phyloP scores from a whole-genome alignment of 1,140 invertebrate genomes.

The Ceratosolen fusciceps region DNA sequence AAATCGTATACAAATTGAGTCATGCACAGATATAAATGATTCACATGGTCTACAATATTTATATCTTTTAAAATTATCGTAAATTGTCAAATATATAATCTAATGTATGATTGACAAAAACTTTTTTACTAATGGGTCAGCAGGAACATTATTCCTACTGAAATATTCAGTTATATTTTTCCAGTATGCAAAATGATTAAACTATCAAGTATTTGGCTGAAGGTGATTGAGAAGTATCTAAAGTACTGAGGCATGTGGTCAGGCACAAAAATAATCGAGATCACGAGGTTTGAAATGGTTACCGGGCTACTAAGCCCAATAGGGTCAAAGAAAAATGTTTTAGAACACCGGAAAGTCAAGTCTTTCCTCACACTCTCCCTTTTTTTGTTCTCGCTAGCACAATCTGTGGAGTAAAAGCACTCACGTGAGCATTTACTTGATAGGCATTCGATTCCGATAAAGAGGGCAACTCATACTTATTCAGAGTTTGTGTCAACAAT shows the following conservation, averaged over 20 bases:
- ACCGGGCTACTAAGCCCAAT: too few relatives aligned
- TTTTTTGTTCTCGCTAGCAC: background rate
- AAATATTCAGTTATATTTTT: too few relatives aligned
- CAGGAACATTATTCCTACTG: too few relatives aligned
- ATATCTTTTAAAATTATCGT: too few relatives aligned
- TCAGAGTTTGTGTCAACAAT: background rate
- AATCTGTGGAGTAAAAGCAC: constrained; percentile 15
- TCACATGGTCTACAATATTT: background rate
- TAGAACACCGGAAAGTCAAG: background rate
- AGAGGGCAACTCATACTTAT: background rate
- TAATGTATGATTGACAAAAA: too few relatives aligned
- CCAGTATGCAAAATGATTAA: too few relatives aligned
- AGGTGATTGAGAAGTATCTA: too few relatives aligned
- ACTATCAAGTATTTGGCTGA: too few relatives aligned
- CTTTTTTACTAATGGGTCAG: too few relatives aligned
- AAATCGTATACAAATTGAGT: background rate
- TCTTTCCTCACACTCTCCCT: background rate
- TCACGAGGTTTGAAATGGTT: too few relatives aligned
- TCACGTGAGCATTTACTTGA: background rate
- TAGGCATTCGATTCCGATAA: background rate
- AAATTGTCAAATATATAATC: background rate
- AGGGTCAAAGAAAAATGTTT: background rate
- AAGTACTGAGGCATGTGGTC: too few relatives aligned
- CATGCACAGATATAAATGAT: background rate
- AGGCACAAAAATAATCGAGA: too few relatives aligned